A percentile compares a stretch with the other conserved stretches of the same genome.
phyloP scores from a whole-genome alignment of 2,888 invertebrate species.

The Timandra comae region DNA sequence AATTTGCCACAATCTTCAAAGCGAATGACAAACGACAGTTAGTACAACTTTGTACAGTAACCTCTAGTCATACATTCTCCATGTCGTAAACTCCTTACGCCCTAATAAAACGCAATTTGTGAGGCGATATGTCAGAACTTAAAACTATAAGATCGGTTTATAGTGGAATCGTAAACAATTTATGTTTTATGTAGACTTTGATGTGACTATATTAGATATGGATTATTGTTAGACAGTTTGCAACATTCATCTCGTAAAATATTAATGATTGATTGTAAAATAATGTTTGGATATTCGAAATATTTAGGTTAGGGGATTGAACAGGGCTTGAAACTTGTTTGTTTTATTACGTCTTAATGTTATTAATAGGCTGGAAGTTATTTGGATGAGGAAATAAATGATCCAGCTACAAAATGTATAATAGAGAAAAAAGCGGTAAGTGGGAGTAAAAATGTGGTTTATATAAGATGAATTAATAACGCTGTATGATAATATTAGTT shows the following conservation, averaged over 20 bases:
- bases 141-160: constrained; percentile 58
- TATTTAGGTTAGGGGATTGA: too few relatives aligned
- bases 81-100: constrained; percentile 53
- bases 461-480: too few relatives aligned
- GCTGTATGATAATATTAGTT: too few relatives aligned
- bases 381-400: too few relatives aligned
- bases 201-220: constrained; percentile 48
- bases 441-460: too few relatives aligned
- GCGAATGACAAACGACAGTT: neutral
- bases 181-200: constrained; percentile 49
- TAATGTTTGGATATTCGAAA: neutral
- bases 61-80: constrained; percentile 36
- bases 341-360: too few relatives aligned
- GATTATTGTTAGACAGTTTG: constrained; percentile 33
- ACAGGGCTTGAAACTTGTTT: too few relatives aligned
- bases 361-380: too few relatives aligned
- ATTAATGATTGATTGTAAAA: constrained; percentile 36
- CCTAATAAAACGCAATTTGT: constrained; percentile 65
- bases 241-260: constrained; percentile 33
- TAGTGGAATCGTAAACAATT: constrained; percentile 46
- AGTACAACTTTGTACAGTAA: constrained; percentile 33
- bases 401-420: too few relatives aligned
- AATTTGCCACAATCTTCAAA: too few relatives aligned
- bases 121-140: constrained; percentile 52
- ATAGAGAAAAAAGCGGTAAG: too few relatives aligned